Evolutionary conservation across 1,140 invertebrate genomes (phyloP).

Genomic region (Copidosoma floridanum): DNA sequence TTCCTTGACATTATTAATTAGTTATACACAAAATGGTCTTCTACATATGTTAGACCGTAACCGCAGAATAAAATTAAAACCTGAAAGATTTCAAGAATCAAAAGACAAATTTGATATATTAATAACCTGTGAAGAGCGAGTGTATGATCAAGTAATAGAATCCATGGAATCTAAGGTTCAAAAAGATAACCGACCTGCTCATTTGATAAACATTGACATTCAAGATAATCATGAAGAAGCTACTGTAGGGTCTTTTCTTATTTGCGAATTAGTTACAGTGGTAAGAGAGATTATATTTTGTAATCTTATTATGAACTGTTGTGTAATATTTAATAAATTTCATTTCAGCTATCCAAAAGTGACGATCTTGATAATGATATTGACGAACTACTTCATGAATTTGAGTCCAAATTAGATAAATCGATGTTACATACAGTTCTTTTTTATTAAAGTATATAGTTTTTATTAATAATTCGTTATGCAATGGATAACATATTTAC

Average conservation of each 20-base stretch:
- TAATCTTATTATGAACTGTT: too few relatives aligned
- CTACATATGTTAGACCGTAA: constrained; percentile 99
- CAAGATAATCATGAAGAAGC: constrained; percentile 99
- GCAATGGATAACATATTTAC: too few relatives aligned
- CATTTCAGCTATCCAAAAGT: constrained; percentile 77
- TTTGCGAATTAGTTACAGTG: constrained; percentile 90
- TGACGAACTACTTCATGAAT: constrained; percentile 93
- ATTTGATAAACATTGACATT: constrained; percentile 98
- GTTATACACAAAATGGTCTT: constrained; percentile 98
- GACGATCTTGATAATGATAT: constrained; percentile 98
- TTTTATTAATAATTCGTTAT: too few relatives aligned
- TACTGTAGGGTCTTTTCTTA: constrained; percentile 98
- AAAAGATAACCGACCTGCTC: constrained; percentile 80
- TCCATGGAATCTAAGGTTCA: constrained; percentile 72
- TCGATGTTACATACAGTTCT: constrained; percentile 89
- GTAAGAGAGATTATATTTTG: constrained; percentile 56
- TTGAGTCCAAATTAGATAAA: constrained; percentile 85
- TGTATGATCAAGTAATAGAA: constrained; percentile 93
- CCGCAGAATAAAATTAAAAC: constrained; percentile 88
- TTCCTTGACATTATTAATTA: too few relatives aligned
- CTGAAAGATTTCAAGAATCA: constrained; percentile 91
- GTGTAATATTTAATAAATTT: constrained; percentile 10
- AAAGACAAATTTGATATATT: constrained; percentile 94
- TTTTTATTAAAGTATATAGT: constrained; percentile 93
- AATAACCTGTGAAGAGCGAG: constrained; percentile 96